A percentile compares a stretch with the other conserved stretches of the same genome.
Conservation (phyloP, 2,797 vertebrate species). For the Tolypeutes matacus region DNA sequence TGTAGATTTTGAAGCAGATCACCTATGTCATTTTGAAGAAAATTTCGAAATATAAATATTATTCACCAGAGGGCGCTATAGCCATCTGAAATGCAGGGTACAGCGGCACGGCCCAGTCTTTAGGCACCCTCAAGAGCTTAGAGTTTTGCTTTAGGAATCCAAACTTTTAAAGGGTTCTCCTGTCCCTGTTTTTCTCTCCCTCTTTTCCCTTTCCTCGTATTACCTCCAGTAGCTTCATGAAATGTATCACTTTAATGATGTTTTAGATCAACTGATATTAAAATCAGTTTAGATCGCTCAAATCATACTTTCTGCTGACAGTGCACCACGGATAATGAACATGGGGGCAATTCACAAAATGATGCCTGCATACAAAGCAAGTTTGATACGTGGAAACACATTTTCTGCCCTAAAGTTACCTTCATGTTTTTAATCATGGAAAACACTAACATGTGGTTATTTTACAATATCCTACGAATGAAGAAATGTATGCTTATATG, state of each 20-base stretch:
- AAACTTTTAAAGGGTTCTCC: background rate
- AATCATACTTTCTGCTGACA: background rate
- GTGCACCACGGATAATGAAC: background rate
- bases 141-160: background rate
- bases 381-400: background rate
- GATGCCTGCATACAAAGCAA: background rate
- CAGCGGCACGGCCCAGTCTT: background rate
- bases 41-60: slow-evolving; percentile 42
- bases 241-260: background rate
- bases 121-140: background rate
- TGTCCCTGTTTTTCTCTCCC: background rate
- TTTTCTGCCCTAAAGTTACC: slow-evolving; percentile 19
- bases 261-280: background rate
- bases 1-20: background rate
- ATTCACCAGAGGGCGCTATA: slow-evolving; percentile 80
- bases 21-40: slow-evolving; percentile 17
- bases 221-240: background rate
- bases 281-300: slow-evolving; percentile 3
- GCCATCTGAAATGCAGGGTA: slow-evolving; percentile 64
- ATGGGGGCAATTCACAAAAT: background rate
- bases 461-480: background rate
- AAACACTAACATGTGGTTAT: slow-evolving; percentile 5
- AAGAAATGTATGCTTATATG: background rate
- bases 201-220: background rate
- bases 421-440: slow-evolving; percentile 2